phyloP scores from a whole-genome alignment of 2,888 invertebrate genomes.

The Trimorus sp. region DNA sequence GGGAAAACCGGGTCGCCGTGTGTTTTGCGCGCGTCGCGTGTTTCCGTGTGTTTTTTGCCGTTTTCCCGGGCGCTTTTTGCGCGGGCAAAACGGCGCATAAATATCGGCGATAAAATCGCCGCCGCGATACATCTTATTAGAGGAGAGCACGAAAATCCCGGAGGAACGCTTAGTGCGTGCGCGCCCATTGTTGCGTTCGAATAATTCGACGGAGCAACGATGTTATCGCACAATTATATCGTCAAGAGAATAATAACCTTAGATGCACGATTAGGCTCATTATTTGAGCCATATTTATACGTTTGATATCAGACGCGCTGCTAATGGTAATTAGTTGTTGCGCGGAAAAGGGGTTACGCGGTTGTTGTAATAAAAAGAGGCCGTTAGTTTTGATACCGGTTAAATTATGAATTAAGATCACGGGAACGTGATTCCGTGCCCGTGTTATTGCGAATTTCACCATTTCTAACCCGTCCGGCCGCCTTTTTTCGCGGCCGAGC shows the following conservation, averaged over 20 bases:
- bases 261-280: conserved; percentile 43
- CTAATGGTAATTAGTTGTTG: conserved; percentile 32
- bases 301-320: conserved; percentile 17
- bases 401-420: too few species aligned
- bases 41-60: not conserved
- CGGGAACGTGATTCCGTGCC: too few species aligned
- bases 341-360: conserved; percentile 2
- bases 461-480: not conserved
- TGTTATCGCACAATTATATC: conserved; percentile 48
- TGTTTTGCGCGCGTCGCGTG: not conserved
- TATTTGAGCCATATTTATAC: conserved; percentile 45
- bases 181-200: conserved; percentile 39
- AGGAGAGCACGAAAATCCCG: conserved; percentile 45
- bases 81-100: conserved; percentile 43
- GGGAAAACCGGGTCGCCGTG: not conserved
- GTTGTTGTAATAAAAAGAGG: not conserved
- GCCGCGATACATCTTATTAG: conserved; percentile 37
- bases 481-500: not conserved
- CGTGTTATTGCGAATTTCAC: too few species aligned
- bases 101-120: conserved; percentile 39
- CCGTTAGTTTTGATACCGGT: not conserved
- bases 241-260: conserved; percentile 37
- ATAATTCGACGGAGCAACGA: conserved; percentile 33
- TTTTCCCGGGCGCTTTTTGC: conserved; percentile 2
- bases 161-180: conserved; percentile 29